A percentile compares a stretch with the other conserved stretches of the same genome.
Conservation (phyloP, 2,113 vertebrate species). For the Anseranas semipalmata region DNA sequence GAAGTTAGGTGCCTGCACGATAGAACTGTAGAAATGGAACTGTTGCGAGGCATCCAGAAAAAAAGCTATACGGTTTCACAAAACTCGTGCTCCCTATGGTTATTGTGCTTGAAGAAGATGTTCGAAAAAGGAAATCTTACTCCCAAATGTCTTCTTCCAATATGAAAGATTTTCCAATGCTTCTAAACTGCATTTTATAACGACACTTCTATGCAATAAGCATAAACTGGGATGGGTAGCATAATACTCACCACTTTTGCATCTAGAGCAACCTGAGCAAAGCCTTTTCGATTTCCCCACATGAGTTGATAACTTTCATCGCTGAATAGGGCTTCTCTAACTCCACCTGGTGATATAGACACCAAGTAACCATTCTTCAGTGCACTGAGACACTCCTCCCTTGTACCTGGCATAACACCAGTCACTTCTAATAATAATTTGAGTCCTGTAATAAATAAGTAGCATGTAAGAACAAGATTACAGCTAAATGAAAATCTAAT, state of each 20-base stretch:
- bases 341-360: constrained; percentile 87
- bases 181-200: background rate
- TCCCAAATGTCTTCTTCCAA: background rate
- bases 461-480: background rate
- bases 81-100: background rate
- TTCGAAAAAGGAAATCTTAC: background rate
- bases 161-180: background rate
- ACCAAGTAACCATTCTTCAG: constrained; percentile 83
- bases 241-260: constrained; percentile 78
- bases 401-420: constrained; percentile 85
- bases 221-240: background rate
- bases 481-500: background rate
- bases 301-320: constrained; percentile 84
- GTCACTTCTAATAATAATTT: constrained; percentile 84
- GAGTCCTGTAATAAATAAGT: constrained; percentile 75
- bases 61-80: background rate
- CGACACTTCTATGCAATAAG: background rate
- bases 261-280: constrained; percentile 87
- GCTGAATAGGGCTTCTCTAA: constrained; percentile 87
- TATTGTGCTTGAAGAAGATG: background rate
- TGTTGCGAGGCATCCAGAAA: background rate
- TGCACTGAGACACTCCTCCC: constrained; percentile 84
- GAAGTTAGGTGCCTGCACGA: background rate
- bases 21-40: background rate
- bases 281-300: constrained; percentile 88